Evolutionary conservation across 1,140 invertebrate species (phyloP), one percentile per base, ranked within the genome.

Genomic region (Scylla paramamosain): DNA sequence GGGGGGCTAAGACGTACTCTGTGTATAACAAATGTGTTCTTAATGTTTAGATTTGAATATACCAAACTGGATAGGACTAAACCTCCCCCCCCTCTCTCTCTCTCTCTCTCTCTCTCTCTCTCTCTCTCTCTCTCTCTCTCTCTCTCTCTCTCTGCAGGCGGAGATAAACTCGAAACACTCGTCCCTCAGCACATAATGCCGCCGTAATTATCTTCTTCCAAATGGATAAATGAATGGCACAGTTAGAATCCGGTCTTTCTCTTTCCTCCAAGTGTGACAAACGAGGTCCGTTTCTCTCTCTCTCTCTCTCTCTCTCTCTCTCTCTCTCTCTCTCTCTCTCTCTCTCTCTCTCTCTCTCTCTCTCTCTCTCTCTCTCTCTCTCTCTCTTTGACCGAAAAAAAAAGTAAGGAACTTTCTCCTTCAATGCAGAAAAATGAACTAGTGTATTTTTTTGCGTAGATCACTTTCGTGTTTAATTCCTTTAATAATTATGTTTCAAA

Each of bases 41-140:
- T 59, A 59, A 59, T 59, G 52, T 59, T 59, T 20, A 59, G 52
- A 59, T 59, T 59, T 59, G 52, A 59, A 14, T 59, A 59, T 14
- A 59, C 12, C 1, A 59, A 14, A 20, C 10, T 4, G 0, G 52
- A 59, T 59, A 12, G 10, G 10, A 59, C 52, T 59, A 20, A 20
- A 59, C 4, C 14, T 7, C 14, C 59, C 20, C 59, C 20, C 20
- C 20, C 10, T 67, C 59, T 67, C 59, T 67, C 59, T 67, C 59
- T 67, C 59, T 67, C 59, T 67, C 59, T 77, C 67, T 77, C 67
- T 77, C 67, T 77, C 67, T 77, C 67, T 77, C 67, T 77, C 67
- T 77, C 67, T 77, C 67, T 77, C 67, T 77, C 67, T 77, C 67
- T 77, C 67, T 77, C 67, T 77, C 67, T 77, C 67, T 77, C 67